Percentiles rank a stretch among this genome's conserved stretches.
These are phyloP conservation scores for Agrotis puta DNA, from an alignment of 2,888 invertebrate species.

Conservation along the genomic window DNA sequence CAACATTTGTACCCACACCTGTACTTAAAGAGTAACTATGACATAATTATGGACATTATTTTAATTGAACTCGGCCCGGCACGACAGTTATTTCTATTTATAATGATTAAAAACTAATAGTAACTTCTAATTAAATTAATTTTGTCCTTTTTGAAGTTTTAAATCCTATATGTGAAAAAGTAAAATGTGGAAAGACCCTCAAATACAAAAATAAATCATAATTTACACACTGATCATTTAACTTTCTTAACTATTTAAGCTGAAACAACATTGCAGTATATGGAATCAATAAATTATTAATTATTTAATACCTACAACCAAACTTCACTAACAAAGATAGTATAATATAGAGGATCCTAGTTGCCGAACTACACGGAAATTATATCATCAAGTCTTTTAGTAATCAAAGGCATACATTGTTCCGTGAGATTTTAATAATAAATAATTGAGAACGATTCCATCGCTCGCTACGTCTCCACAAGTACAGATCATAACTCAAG, in stretches of 20 bases:
- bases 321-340: constrained; percentile 40
- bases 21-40: constrained; percentile 38
- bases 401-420: constrained; percentile 57
- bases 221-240: constrained; percentile 27
- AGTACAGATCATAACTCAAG: constrained; percentile 9
- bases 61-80: constrained; percentile 27
- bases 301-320: constrained; percentile 39
- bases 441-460: constrained; percentile 29
- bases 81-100: constrained; percentile 17
- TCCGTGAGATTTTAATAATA: constrained; percentile 43
- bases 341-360: constrained; percentile 28
- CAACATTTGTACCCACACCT: constrained; percentile 26
- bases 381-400: constrained; percentile 52
- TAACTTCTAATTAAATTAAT: constrained; percentile 24
- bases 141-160: constrained; percentile 10
- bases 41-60: constrained; percentile 31
- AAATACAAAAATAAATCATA: constrained; percentile 48
- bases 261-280: constrained; percentile 47
- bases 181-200: constrained; percentile 47
- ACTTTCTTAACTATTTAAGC: constrained; percentile 39
- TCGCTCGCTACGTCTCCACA: constrained; percentile 13
- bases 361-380: constrained; percentile 27
- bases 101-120: constrained; percentile 5
- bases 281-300: constrained; percentile 49
- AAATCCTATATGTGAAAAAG: constrained; percentile 19